A percentile compares a stretch with the other conserved stretches of the same genome.
Conservation (phyloP, 37 sponge, comb jelly and placozoan genomes). For the Chondrilla cf. caribensis region DNA sequence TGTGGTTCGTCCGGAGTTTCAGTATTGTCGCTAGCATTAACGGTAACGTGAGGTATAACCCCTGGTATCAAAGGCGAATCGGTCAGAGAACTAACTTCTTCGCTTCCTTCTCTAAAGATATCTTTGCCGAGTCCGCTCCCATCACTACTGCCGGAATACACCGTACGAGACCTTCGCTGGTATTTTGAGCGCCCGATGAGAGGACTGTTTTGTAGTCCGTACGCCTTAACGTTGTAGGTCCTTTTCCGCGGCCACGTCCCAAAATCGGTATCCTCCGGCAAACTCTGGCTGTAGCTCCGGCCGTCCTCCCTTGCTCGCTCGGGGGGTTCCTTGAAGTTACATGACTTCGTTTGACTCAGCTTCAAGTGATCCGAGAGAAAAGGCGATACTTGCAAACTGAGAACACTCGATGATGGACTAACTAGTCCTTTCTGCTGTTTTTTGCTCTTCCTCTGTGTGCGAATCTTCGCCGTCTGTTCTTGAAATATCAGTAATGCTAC, state of each 20-base stretch:
- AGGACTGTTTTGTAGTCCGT: neutral
- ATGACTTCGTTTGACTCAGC: neutral
- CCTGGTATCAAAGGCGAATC: no score
- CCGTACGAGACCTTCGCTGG: no score
- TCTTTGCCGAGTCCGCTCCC: no score
- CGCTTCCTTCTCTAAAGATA: no score
- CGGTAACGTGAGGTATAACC: no score
- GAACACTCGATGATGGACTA: slow-evolving; percentile 7
- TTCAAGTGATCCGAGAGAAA: slow-evolving; percentile 4
- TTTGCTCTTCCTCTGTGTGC: neutral
- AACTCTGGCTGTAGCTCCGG: no score
- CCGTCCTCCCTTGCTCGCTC: neutral
- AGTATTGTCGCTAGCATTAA: no score
- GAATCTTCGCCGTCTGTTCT: neutral
- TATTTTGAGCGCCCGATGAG: neutral
- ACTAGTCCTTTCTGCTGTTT: neutral
- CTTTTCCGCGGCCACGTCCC: slow-evolving; percentile 14
- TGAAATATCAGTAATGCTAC: neutral
- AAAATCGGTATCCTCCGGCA: neutral
- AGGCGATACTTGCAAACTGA: slow-evolving; percentile 16
- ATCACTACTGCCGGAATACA: no score
- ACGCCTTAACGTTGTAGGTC: neutral
- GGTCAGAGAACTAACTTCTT: no score
- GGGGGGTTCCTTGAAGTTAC: neutral
- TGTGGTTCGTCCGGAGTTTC: no score